Base-by-base conservation (phyloP, 2,888 invertebrate genomes). In the Drosophila yooni region DNA sequence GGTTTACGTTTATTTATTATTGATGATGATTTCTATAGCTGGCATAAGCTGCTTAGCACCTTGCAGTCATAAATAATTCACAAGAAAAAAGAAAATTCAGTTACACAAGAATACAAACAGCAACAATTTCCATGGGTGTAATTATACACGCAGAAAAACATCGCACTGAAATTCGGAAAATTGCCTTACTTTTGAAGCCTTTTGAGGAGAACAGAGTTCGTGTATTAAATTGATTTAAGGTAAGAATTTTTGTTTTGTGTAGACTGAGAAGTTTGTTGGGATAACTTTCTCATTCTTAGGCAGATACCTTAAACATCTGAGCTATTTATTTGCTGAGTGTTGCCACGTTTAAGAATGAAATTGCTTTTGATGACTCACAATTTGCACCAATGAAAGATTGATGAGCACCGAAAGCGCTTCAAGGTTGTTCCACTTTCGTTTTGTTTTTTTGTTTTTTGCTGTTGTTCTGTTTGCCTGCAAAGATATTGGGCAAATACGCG, bases 371-470 rank as follows among this genome's bases (percentile, higher is more conserved):
- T 43, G 57, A 31, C n/a, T 8, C 21, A 57, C n/a, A 31, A 25
- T 15, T 46, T 46, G n/a, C 7, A 38, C n/a, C 38, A 60, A 65
- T 72, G 57, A 69, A 76, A 81, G 81, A 83, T 89, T 79, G 76
- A 83, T 74, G 89, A 82, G 87, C 62, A 53, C 56, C 34, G 10
- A 68, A 50, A 58, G 36, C 13, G 15, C 43, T 34, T 43, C 53
- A 86, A 83, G 84, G 87, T 86, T 79, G 81, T 89, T 83, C 74
- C 89, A 81, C 81, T 79, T 83, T 76, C 63, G 50, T 25, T 67
- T 34, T 61, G 51, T 27, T 46, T 46, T 46, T 15, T 25, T 7
- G 27, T 29, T 34, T 36, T 48, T 61, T 72, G 54, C 46, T 54
- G 60, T 21, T 31, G 18, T 29, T 33, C 46, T 81, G 70, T 78